Base-by-base conservation (phyloP, 2,113 vertebrate genomes). In the Sorex fumeus region DNA sequence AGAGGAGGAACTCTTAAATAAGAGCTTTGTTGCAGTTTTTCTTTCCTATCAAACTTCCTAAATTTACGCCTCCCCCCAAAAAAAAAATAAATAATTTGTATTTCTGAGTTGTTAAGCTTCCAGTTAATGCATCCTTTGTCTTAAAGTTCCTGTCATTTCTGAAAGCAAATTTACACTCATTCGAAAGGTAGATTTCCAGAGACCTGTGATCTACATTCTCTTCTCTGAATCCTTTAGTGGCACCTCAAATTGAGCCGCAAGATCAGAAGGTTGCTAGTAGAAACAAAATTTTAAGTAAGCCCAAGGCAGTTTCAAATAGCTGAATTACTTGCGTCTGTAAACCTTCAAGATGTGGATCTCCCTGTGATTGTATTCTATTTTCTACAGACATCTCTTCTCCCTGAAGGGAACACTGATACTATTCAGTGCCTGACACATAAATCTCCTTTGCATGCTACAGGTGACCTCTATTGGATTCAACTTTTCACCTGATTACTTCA, bases 401-500 rank as follows among this genome's bases (percentile, higher is more conserved):
- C 83, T 86, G 57, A 89, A 94, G 88, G 53, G 74, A 95, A 67
- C 53, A 74, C 15, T 84, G 67, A 72, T 94, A 79, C 40, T 76
- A 34, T 78, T 93, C 34, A 80, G 76, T 71, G 84, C 47, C 57
- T 92, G 76, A 91, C 79, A 88, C 76, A 89, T 79, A 91, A 90
- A 96, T 95, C 90, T 94, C 95, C 88, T 69, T 57, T 87, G 72
- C 36, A 84, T 50, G 53, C 67, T 78, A 40, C 40, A 77, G 69
- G 71, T 97, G 47, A 96, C 86, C 88, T 91, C 83, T 93, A 90
- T 81, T 77, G 88, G 86, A 95, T 88, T 95, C 83, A 95, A 8
- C 86, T 94, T 91, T 94, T 95, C 66, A 90, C 83, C 80, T 88
- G 71, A 93, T 95, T 90, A 92, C 83, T 90, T 95, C 53, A 87